These are phyloP conservation scores for Trididemnum nubilum DNA, from an alignment of 23 tunicate genomes.

Conservation along the genomic window DNA sequence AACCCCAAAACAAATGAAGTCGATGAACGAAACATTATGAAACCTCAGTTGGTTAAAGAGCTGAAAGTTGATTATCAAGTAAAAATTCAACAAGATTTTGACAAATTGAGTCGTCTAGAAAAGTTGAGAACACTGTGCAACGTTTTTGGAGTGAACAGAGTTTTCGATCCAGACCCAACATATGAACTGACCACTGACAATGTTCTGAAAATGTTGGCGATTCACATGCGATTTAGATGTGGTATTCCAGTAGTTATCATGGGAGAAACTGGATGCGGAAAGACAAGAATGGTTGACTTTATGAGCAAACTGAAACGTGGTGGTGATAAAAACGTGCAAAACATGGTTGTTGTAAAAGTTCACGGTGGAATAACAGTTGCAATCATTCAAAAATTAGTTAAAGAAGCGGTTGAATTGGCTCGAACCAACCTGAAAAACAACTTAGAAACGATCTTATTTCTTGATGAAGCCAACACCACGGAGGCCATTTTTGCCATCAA, in stretches of 20 bases:
- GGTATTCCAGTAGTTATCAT: slow-evolving; percentile 68
- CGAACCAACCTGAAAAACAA: neutral
- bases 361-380: slow-evolving; percentile 77
- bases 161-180: slow-evolving; percentile 59
- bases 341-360: slow-evolving; percentile 59
- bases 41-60: neutral
- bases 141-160: slow-evolving; percentile 25
- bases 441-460: slow-evolving; percentile 51
- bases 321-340: slow-evolving; percentile 2
- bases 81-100: slow-evolving; percentile 34
- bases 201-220: slow-evolving; percentile 66
- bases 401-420: slow-evolving; percentile 37
- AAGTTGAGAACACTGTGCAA: slow-evolving; percentile 38
- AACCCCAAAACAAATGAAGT: slow-evolving; percentile 30
- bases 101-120: slow-evolving; percentile 17
- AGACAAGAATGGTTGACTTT: slow-evolving; percentile 73
- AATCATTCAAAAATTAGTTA: slow-evolving; percentile 35
- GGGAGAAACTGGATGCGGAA: slow-evolving; percentile 84
- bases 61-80: slow-evolving; percentile 38
- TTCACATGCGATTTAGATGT: slow-evolving; percentile 63
- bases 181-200: slow-evolving; percentile 86
- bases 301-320: slow-evolving; percentile 46
- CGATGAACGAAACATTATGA: neutral
- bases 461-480: slow-evolving; percentile 86
- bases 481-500: slow-evolving; percentile 75